A percentile compares a stretch with the other conserved stretches of the same genome.
Evolutionary conservation across 2,888 invertebrate genomes (phyloP).

Genomic region (Machimus rusticus): DNA sequence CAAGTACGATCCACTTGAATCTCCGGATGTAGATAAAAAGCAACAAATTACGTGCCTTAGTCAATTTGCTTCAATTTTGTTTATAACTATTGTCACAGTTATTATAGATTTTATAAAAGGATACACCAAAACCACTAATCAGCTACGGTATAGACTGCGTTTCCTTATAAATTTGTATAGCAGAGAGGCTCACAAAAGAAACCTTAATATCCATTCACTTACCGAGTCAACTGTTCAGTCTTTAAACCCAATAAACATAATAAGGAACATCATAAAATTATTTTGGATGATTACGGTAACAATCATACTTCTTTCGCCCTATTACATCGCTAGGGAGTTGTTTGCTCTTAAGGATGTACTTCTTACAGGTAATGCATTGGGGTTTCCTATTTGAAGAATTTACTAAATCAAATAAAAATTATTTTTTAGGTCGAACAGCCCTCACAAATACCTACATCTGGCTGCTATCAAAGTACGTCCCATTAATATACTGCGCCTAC

Average conservation of each 20-base stretch:
- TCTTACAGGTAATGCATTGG: conserved; percentile 49
- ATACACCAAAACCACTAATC: conserved; percentile 62
- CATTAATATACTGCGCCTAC: conserved; percentile 57
- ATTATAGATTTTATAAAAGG: conserved; percentile 70
- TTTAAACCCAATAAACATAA: conserved; percentile 62
- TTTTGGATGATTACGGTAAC: conserved; percentile 55
- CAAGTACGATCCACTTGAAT: conserved; percentile 79
- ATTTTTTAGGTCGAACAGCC: conserved; percentile 53
- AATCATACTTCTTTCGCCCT: conserved; percentile 52
- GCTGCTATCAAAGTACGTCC: conserved; percentile 56
- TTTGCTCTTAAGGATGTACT: conserved; percentile 56
- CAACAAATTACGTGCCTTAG: conserved; percentile 55
- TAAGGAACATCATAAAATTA: conserved; percentile 55
- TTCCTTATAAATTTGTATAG: conserved; percentile 63
- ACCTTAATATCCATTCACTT: conserved; percentile 60
- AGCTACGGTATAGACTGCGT: conserved; percentile 63
- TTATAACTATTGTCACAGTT: conserved; percentile 73
- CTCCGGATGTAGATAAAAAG: conserved; percentile 64
- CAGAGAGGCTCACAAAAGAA: conserved; percentile 58
- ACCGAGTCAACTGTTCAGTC: conserved; percentile 60
- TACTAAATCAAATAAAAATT: not conserved
- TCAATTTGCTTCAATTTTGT: conserved; percentile 67
- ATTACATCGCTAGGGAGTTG: conserved; percentile 55
- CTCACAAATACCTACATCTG: conserved; percentile 55
- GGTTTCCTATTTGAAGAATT: not conserved